phyloP scores from a whole-genome alignment of 2,113 vertebrate species.

The Oriolus oriolus region DNA sequence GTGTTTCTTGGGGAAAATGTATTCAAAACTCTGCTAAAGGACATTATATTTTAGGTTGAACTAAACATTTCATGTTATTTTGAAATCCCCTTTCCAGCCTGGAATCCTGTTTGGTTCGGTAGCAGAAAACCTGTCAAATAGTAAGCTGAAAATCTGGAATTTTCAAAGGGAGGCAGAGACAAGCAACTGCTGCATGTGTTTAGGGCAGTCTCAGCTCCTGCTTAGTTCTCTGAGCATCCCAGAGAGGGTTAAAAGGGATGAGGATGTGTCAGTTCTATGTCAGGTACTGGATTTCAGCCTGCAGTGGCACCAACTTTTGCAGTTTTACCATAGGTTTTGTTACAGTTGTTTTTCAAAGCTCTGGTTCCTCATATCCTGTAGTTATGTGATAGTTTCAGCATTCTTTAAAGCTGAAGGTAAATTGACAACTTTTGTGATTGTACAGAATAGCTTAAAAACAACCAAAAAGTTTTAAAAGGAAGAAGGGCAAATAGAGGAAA shows the following conservation, averaged over 20 bases:
- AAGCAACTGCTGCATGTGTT: not conserved
- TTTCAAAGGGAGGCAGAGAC: not conserved
- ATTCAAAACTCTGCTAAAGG: not conserved
- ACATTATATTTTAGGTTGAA: not conserved
- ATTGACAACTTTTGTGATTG: not conserved
- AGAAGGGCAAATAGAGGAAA: conserved; percentile 21
- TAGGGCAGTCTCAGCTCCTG: not conserved
- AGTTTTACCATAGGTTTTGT: not conserved
- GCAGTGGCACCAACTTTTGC: not conserved
- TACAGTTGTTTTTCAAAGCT: not conserved
- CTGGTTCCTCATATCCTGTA: not conserved
- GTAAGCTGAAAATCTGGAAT: not conserved
- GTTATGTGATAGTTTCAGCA: not conserved
- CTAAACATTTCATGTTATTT: not conserved
- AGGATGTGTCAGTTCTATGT: not conserved
- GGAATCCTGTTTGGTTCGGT: not conserved
- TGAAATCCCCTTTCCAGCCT: not conserved
- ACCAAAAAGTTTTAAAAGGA: not conserved
- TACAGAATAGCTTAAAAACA: not conserved
- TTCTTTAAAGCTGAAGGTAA: conserved; percentile 17
- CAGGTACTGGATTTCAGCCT: not conserved
- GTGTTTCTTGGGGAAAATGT: not conserved
- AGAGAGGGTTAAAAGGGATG: not conserved
- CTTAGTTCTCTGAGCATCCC: not conserved
- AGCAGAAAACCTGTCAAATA: not conserved